These are phyloP conservation scores for Melanostigma gelatinosum DNA, from an alignment of 2,113 vertebrate species.

Conservation along the genomic window DNA sequence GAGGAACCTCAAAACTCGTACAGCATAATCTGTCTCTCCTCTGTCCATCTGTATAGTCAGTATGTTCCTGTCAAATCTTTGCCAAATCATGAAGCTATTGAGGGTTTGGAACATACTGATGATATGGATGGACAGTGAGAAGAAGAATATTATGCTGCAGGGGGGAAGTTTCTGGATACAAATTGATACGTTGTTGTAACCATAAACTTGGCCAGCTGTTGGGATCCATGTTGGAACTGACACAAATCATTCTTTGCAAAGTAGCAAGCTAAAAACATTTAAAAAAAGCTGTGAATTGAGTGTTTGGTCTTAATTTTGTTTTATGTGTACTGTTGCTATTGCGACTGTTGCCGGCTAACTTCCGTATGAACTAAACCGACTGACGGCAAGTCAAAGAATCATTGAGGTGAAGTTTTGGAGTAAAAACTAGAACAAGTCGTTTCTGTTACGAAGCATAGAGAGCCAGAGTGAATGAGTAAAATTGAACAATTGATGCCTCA, in stretches of 20 bases:
- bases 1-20: conserved; percentile 16
- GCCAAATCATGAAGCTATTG: not conserved
- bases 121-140: not conserved
- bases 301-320: not conserved
- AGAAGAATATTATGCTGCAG: not conserved
- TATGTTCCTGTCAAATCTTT: conserved; percentile 19
- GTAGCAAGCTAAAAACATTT: not conserved
- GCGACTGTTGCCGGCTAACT: not conserved
- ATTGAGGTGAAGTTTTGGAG: not conserved
- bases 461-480: not conserved
- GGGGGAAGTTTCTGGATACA: not conserved
- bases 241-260: not conserved
- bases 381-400: not conserved
- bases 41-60: conserved; percentile 42
- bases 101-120: not conserved
- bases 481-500: not conserved
- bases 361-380: too few relatives aligned
- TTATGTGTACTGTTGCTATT: not conserved
- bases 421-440: not conserved
- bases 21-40: conserved; percentile 9
- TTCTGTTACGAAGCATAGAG: not conserved
- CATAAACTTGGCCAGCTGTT: not conserved
- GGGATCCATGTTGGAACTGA: not conserved
- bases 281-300: not conserved
- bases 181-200: not conserved